phyloP scores from a whole-genome alignment of 2,797 vertebrate species.

The Menidia menidia region DNA sequence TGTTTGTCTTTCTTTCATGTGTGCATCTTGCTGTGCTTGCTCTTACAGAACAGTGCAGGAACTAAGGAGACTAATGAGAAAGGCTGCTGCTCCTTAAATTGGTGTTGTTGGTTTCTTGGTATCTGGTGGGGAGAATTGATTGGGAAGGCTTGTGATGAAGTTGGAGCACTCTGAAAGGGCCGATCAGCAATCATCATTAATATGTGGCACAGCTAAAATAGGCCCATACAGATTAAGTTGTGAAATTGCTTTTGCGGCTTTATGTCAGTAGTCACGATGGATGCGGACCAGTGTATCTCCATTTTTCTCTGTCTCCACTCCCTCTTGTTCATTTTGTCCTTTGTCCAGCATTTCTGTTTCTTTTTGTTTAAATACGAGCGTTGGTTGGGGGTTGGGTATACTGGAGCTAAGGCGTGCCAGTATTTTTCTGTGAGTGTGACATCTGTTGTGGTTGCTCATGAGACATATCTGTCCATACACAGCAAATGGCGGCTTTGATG shows the following conservation, averaged over 20 bases:
- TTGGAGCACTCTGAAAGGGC: conserved; percentile 79
- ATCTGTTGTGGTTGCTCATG: conserved; percentile 52
- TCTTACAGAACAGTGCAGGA: conserved; percentile 57
- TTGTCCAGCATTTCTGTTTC: conserved; percentile 36
- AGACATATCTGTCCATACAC: conserved; percentile 23
- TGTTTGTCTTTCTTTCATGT: conserved; percentile 37
- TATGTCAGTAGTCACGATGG: conserved; percentile 63
- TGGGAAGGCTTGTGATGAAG: conserved; percentile 84
- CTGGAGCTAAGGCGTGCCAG: conserved; percentile 23
- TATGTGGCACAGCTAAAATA: conserved; percentile 84
- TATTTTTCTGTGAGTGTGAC: conserved; percentile 43
- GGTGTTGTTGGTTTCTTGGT: conserved; percentile 80
- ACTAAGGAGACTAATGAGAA: conserved; percentile 72
- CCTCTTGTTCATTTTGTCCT: conserved; percentile 38
- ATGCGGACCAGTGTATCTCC: conserved; percentile 49
- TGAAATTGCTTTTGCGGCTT: conserved; percentile 82
- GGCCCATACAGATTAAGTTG: conserved; percentile 79
- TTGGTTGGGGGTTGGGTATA: conserved; percentile 22
- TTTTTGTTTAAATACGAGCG: conserved; percentile 34
- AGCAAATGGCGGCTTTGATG: conserved; percentile 49
- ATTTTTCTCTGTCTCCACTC: conserved; percentile 8
- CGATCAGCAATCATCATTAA: conserved; percentile 86
- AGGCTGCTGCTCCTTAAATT: conserved; percentile 76
- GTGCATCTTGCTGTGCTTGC: conserved; percentile 40
- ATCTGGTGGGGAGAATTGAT: conserved; percentile 83